These are phyloP conservation scores for Gandaritis pyraliata DNA, from an alignment of 2,888 invertebrate genomes.

Conservation along the genomic window DNA sequence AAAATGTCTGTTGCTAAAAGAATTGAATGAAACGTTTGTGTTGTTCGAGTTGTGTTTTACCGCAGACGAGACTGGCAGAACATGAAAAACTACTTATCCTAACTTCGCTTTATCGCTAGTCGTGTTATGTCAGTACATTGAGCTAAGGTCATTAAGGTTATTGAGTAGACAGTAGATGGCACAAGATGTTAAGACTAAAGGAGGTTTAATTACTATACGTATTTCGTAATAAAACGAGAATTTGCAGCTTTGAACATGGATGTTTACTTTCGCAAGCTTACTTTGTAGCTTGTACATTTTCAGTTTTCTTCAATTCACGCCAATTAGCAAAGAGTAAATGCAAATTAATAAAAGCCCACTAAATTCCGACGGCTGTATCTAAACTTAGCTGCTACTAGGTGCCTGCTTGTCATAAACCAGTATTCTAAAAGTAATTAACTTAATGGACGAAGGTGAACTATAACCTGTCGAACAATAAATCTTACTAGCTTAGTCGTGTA, in stretches of 20 bases:
- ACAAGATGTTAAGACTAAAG: neutral
- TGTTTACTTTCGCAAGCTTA: conserved; percentile 3
- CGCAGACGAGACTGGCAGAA: conserved; percentile 64
- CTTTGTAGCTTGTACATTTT: conserved; percentile 1
- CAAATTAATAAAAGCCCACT: conserved; percentile 41
- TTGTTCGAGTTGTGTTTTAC: conserved; percentile 51
- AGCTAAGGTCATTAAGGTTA: conserved; percentile 64
- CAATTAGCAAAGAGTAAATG: conserved; percentile 41
- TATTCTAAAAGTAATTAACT: conserved; percentile 11
- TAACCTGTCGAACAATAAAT: neutral
- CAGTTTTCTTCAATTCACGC: conserved; percentile 27
- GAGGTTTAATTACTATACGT: neutral
- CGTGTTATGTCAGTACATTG: conserved; percentile 68
- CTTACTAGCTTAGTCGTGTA: too few relatives aligned
- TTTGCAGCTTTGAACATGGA: conserved; percentile 1
- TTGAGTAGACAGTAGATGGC: conserved; percentile 28
- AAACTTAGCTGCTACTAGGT: conserved; percentile 15
- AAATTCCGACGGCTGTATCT: conserved; percentile 31
- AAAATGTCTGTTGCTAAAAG: conserved; percentile 52
- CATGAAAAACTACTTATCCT: conserved; percentile 82
- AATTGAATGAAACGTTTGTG: conserved; percentile 50
- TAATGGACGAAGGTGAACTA: neutral
- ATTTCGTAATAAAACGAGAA: neutral
- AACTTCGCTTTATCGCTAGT: conserved; percentile 77
- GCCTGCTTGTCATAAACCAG: conserved; percentile 4